Evolutionary conservation across 2,797 vertebrate genomes (phyloP), one percentile per base, ranked within the genome.

Genomic region (Luscinia luscinia): DNA sequence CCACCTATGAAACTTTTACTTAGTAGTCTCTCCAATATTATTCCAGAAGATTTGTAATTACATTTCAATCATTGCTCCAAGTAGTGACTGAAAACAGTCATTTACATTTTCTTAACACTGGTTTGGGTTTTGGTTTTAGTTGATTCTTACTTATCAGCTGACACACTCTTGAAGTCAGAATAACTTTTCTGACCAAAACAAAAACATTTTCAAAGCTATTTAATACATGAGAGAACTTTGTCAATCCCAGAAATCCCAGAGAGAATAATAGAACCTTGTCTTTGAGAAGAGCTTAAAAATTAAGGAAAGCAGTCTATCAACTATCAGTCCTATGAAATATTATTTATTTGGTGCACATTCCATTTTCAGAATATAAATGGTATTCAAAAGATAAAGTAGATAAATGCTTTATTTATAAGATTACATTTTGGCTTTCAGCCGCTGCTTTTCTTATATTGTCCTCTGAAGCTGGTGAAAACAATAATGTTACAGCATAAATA

Each of bases 401-500:
- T 93, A 83, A 92, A 86, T 70, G 23, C 64, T 96, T 93, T 89
- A 80, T 93, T 95, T 95, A 81, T 49, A 51, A 89, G 84, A 93
- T 73, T 91, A 85, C 59, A 75, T 88, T 94, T 69, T 63, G 27
- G 15, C 34, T 82, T 74, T 62, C 70, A 89, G 87, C 54, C 73
- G 13, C 40, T 80, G 26, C 24, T 19, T 93, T 73, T 64, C 51
- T 81, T 58, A 43, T 43, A 77, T 78, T 83, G 27, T 64, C 27
- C 73, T 81, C 22, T 86, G 84, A 93, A 62, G 52, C 27, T 36
- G 38, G 46, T 43, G 51, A 64, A 95, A 93, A 82, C 23, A 87
- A 70, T 32, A 55, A 62, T 61, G 41, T 66, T 95, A 80, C 61
- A n/a, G 52, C 26, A 62, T 79, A 75, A 95, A 90, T 94, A 80